Percentiles rank a stretch among this genome's conserved stretches.
Evolutionary conservation across 2,888 invertebrate species (phyloP).

Genomic region (Folsomia candida): DNA sequence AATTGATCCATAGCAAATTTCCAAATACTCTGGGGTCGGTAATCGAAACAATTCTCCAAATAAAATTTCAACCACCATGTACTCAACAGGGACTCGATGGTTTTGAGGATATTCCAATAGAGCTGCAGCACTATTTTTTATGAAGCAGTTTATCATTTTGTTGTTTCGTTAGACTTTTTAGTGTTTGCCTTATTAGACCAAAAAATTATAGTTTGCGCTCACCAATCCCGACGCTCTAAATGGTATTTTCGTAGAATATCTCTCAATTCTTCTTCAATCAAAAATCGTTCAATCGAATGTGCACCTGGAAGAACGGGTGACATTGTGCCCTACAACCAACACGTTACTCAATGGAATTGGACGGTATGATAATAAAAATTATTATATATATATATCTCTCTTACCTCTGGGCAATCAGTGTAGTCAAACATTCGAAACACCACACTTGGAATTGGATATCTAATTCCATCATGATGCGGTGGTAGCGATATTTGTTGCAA

Average conservation of each 20-base stretch:
- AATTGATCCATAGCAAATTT: conserved; percentile 90
- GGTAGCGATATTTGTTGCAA: conserved; percentile 87
- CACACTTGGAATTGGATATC: conserved; percentile 91
- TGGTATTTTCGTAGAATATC: conserved; percentile 87
- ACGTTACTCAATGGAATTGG: neutral
- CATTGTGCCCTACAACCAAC: conserved; percentile 61
- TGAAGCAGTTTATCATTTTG: neutral
- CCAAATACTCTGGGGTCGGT: conserved; percentile 82
- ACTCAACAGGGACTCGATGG: conserved; percentile 91
- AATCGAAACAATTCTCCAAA: conserved; percentile 91
- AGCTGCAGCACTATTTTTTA: conserved; percentile 69
- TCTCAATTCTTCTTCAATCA: conserved; percentile 95
- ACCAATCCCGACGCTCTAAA: conserved; percentile 89
- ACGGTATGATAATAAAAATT: conserved; percentile 1
- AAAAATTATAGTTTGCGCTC: conserved; percentile 27
- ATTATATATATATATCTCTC: too few species aligned
- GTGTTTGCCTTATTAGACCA: too few species aligned
- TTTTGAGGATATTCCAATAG: conserved; percentile 88
- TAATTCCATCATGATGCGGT: conserved; percentile 83
- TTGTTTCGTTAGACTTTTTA: too few species aligned
- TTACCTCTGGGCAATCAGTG: conserved; percentile 91
- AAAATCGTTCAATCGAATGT: conserved; percentile 94
- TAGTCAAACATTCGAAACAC: conserved; percentile 98
- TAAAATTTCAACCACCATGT: conserved; percentile 96
- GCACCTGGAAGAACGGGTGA: conserved; percentile 75